Percentiles rank a stretch among this genome's conserved stretches.
These are phyloP conservation scores for Ctena decussata DNA, from an alignment of 2,888 invertebrate species.

Conservation along the genomic window DNA sequence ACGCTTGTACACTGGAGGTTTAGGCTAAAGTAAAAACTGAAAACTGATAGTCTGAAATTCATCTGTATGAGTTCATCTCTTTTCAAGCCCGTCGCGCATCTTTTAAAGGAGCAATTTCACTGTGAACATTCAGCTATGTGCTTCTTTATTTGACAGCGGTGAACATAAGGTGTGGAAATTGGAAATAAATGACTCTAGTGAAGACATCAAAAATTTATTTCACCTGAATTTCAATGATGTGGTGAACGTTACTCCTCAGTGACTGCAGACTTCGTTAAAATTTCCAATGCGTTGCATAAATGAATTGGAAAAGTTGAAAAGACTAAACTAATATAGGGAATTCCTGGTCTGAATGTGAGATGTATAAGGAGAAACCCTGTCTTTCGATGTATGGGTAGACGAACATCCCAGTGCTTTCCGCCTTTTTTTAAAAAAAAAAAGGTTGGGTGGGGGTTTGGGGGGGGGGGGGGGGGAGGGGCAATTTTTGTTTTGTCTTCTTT, in stretches of 20 bases:
- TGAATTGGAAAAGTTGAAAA: neutral
- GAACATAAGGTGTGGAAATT: slow-evolving; percentile 17
- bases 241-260: neutral
- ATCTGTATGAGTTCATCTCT: too few relatives aligned
- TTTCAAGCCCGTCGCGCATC: too few relatives aligned
- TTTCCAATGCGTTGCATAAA: neutral
- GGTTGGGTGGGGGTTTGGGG: too few relatives aligned
- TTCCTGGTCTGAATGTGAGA: neutral
- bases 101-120: neutral
- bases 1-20: too few relatives aligned
- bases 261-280: slow-evolving; percentile 12
- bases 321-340: neutral
- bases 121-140: neutral
- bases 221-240: neutral
- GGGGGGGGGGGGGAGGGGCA: too few relatives aligned
- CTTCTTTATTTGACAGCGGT: neutral
- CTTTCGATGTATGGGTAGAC: too few relatives aligned
- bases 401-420: too few relatives aligned
- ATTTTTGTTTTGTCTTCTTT: too few relatives aligned
- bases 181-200: slow-evolving; percentile 13
- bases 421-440: too few relatives aligned
- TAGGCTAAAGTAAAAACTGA: too few relatives aligned
- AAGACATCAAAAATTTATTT: slow-evolving; percentile 18
- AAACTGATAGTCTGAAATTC: too few relatives aligned
- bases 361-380: too few relatives aligned